These are phyloP conservation scores for Petrolisthes cinctipes DNA, from an alignment of 2,888 invertebrate species.

Conservation along the genomic window DNA sequence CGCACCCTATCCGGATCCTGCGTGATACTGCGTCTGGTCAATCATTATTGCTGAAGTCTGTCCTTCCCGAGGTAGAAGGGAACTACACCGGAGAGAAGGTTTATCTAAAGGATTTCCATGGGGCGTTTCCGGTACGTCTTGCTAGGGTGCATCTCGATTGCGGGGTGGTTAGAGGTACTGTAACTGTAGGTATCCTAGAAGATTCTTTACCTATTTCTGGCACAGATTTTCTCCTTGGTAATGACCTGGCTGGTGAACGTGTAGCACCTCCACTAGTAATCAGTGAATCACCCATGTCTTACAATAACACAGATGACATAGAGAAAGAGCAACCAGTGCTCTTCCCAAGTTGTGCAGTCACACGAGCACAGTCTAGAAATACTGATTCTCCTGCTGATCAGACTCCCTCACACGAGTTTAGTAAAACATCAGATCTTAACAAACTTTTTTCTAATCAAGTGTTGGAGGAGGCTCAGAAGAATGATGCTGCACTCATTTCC, in stretches of 20 bases:
- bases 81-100: neutral
- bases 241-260: conserved; percentile 5
- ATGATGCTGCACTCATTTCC: neutral
- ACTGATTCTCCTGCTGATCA: neutral
- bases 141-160: neutral
- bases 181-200: neutral
- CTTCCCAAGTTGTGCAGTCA: conserved; percentile 15
- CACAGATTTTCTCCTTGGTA: conserved; percentile 4
- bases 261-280: neutral
- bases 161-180: neutral
- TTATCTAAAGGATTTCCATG: neutral
- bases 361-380: neutral
- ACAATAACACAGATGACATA: neutral
- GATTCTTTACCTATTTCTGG: neutral
- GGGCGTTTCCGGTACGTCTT: neutral
- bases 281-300: neutral
- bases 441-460: neutral
- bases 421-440: neutral
- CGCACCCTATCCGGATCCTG: neutral
- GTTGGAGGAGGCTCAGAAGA: neutral
- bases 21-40: neutral
- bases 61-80: neutral
- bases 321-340: neutral
- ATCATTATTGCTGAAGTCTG: neutral
- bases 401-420: neutral